Base-by-base conservation (phyloP, 1,140 invertebrate genomes). In the silkworm (Bombyx mori) region DNA sequence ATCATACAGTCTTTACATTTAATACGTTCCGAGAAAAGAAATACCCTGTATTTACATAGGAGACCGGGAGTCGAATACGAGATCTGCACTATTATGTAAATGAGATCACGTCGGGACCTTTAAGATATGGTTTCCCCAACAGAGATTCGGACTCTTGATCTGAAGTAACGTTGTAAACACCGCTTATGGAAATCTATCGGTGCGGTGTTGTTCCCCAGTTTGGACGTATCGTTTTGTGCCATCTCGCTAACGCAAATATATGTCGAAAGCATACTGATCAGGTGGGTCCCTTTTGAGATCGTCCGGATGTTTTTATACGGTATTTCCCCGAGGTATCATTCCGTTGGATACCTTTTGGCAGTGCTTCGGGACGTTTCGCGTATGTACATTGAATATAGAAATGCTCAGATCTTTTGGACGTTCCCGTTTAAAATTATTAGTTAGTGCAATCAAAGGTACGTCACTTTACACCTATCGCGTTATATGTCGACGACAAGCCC, bases 1-100 rank as follows among this genome's bases (percentile, higher is more conserved):
- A 73, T 76, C 73, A 76, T 76, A 63, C 63, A 42, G 62, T 61
- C 67, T 65, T 71, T 62, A 61, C 61, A 65, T 57, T 66, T 73
- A 75, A 71, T 71, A 72, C 68, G 54, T 52, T 46, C 57, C 51
- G 43, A 48, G 61, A 63, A 60, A 62, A 56, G 55, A 56, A 71
- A 75, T 71, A 67, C 64, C 70, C 60, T 46, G 60, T 57, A 75
- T 78, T 73, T 76, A 66, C 69, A 76, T 73, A 70, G 66, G 58
- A 58, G 26, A 35, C 26, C 26, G 26, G 26, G 26, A 35, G 26
- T 35, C 26, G 26, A 35, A 35, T 35, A 35, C 4, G 26, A 35
- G 26, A 35, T 35, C 26, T 35, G 63, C 54, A 54, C 61, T 76
- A 75, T 78, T 78, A 78, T 78, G 75, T 69, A 76, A 78, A 78